phyloP scores from a whole-genome alignment of 2,888 invertebrate species.

The Automeris io region DNA sequence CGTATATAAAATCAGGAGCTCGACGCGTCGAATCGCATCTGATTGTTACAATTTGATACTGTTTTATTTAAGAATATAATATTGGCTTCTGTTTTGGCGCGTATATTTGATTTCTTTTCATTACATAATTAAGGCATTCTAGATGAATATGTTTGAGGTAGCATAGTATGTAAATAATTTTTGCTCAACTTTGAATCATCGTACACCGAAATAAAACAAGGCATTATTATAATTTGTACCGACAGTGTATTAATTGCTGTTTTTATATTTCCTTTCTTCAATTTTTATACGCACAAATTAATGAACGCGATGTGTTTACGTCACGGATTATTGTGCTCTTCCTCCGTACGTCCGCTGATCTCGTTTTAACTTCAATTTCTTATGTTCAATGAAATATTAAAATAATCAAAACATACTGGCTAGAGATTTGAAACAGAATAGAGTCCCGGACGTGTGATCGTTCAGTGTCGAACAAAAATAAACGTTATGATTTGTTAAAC shows the following conservation, averaged over 20 bases:
- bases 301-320: slow-evolving; percentile 17
- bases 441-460: slow-evolving; percentile 68
- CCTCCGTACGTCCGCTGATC: slow-evolving; percentile 28
- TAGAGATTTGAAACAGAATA: slow-evolving; percentile 70
- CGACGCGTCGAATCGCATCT: no score
- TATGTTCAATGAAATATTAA: slow-evolving; percentile 57
- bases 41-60: no score
- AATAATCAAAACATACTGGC: slow-evolving; percentile 61
- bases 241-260: slow-evolving; percentile 12
- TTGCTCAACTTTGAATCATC: not conserved
- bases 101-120: no score
- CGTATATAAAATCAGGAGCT: no score
- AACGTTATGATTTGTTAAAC: slow-evolving; percentile 70
- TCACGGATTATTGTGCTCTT: slow-evolving; percentile 22
- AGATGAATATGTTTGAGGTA: no score
- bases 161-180: no score
- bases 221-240: slow-evolving; percentile 3
- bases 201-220: not conserved
- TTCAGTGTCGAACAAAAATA: slow-evolving; percentile 67
- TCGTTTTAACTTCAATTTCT: slow-evolving; percentile 38
- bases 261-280: slow-evolving; percentile 23
- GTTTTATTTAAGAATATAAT: no score
- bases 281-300: slow-evolving; percentile 18
- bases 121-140: no score
- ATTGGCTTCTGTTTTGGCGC: no score